Evolutionary conservation across 2,888 invertebrate species (phyloP).

Genomic region (Sarcophaga subvicina): DNA sequence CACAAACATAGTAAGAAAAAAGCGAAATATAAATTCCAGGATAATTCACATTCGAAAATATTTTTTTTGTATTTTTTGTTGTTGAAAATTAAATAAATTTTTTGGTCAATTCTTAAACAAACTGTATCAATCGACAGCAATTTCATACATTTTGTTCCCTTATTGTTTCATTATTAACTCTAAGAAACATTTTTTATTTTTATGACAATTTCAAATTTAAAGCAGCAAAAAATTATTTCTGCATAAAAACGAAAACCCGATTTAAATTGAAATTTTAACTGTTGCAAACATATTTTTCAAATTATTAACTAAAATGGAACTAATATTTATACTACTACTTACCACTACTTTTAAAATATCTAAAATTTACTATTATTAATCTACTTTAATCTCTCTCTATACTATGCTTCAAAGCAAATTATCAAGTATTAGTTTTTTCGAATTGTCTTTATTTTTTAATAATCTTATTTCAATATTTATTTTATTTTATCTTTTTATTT

Average conservation of each 20-base stretch:
- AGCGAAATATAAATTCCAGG: constrained; percentile 11
- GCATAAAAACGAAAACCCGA: constrained; percentile 58
- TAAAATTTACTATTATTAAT: constrained; percentile 29
- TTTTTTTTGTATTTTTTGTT: constrained; percentile 28
- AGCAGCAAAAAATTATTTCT: constrained; percentile 60
- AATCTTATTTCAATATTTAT: constrained; percentile 13
- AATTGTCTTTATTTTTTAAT: constrained; percentile 48
- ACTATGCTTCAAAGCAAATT: constrained; percentile 70
- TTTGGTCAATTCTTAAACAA: constrained; percentile 34
- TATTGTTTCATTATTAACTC: constrained; percentile 42
- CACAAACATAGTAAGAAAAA: constrained; percentile 70
- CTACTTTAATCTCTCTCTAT: constrained; percentile 71
- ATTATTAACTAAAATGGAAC: constrained; percentile 31
- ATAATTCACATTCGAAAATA: constrained; percentile 39
- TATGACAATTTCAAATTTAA: constrained; percentile 42
- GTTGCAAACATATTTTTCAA: constrained; percentile 75
- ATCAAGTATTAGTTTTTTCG: constrained; percentile 49
- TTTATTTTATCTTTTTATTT: not conserved
- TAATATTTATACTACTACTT: constrained; percentile 17
- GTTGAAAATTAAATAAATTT: constrained; percentile 18
- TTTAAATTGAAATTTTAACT: constrained; percentile 69
- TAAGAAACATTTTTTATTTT: constrained; percentile 21
- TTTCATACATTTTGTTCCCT: constrained; percentile 56
- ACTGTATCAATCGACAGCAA: constrained; percentile 45
- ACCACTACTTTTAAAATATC: not conserved